A percentile compares a stretch with the other conserved stretches of the same genome.
phyloP scores from a whole-genome alignment of 2,797 vertebrate species.

The Mallotus villosus region DNA sequence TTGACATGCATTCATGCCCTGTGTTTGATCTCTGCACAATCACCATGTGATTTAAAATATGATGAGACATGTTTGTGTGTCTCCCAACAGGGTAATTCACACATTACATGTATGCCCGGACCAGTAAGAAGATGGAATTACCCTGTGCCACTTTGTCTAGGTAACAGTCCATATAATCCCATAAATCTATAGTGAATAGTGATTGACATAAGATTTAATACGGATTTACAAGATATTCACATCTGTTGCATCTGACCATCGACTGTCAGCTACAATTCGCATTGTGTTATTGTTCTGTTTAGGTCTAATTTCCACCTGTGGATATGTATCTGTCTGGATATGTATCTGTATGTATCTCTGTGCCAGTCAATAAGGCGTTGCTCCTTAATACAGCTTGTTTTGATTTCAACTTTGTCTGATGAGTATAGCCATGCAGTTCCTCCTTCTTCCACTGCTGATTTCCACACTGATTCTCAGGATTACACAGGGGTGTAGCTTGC shows the following conservation, averaged over 20 bases:
- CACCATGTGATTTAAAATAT: neutral
- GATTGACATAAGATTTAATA: slow-evolving; percentile 2
- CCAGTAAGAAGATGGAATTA: slow-evolving; percentile 98
- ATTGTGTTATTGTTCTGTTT: no score
- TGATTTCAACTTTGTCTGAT: slow-evolving; percentile 54
- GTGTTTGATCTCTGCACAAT: neutral
- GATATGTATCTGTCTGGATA: no score
- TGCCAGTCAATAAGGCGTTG: slow-evolving; percentile 51
- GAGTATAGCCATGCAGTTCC: slow-evolving; percentile 32
- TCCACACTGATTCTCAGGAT: slow-evolving; percentile 43
- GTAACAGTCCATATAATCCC: slow-evolving; percentile 64
- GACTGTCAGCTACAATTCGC: no score
- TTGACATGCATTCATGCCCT: neutral
- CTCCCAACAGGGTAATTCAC: slow-evolving; percentile 79
- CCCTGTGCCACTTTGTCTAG: slow-evolving; percentile 93
- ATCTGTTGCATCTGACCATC: no score
- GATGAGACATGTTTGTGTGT: slow-evolving; percentile 24
- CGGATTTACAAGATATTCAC: slow-evolving; percentile 31
- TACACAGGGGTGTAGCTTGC: slow-evolving; percentile 22
- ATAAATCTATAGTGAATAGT: neutral
- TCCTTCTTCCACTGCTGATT: slow-evolving; percentile 43
- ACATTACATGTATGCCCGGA: slow-evolving; percentile 99
- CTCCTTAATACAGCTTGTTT: slow-evolving; percentile 33
- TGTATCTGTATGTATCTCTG: neutral
- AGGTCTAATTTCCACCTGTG: no score